Percentiles rank a stretch among this genome's conserved stretches.
Conservation (phyloP, 2,888 invertebrate genomes). For the Bedellia somnulentella region DNA sequence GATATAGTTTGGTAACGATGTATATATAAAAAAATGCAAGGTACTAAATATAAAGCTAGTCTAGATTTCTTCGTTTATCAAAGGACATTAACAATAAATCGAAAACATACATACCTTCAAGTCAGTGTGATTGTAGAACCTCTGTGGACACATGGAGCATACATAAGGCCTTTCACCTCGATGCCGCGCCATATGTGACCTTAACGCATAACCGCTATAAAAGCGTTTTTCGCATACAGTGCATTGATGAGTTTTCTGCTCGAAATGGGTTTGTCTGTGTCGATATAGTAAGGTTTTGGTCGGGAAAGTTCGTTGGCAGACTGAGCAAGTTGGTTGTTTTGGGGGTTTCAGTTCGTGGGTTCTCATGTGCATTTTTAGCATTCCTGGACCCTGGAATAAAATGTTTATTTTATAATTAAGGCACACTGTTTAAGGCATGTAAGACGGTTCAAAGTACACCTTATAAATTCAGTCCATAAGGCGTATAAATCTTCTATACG, state of each 20-base stretch:
- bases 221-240: conserved; percentile 52
- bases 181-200: conserved; percentile 54
- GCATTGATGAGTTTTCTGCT: conserved; percentile 53
- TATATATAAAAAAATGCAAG: too few species aligned
- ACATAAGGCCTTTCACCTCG: conserved; percentile 54
- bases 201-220: conserved; percentile 48
- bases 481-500: too few species aligned
- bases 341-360: conserved; percentile 63
- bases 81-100: too few species aligned
- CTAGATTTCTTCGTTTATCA: too few species aligned
- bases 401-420: background rate
- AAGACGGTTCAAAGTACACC: too few species aligned
- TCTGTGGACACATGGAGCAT: conserved; percentile 59
- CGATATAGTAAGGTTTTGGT: conserved; percentile 64
- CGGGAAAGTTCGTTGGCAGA: conserved; percentile 62
- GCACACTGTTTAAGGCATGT: background rate
- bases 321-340: conserved; percentile 62
- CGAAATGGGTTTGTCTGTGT: conserved; percentile 65
- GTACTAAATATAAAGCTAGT: too few species aligned
- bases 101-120: conserved; percentile 50
- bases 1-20: too few species aligned
- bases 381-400: conserved; percentile 55
- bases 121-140: conserved; percentile 61
- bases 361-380: conserved; percentile 69
- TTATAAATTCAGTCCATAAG: too few species aligned